Evolutionary conservation across 1,140 invertebrate genomes (phyloP), one percentile per base, ranked within the genome.

Genomic region (Orius laevigatus): DNA sequence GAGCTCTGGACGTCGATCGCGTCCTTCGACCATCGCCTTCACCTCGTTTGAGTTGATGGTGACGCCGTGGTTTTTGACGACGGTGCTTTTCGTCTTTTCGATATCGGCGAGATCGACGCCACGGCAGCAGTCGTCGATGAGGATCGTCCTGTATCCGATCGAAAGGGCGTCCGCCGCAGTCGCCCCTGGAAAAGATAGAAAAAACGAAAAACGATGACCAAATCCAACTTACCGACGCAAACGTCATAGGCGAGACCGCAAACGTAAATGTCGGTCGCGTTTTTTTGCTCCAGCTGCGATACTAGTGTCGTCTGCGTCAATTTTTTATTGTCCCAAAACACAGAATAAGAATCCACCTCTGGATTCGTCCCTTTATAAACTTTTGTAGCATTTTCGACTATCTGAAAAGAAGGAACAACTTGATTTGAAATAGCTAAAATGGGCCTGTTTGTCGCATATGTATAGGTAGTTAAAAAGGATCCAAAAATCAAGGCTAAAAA

Each of bases 261-360:
- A 10, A 95, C 79, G 62, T 89, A 96, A 49, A 97, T 83, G 63
- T 95, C 91, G 5, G 90, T 92, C 9, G 88, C 81, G 34, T 78
- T 76, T 55, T 79, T 77, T 59, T 78, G 67, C 36, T 78, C 73
- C 33, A 98, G 67, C 60, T 93, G 79, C 1, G 74, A 71, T 51
- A 78, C 76, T n/a, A 98, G 66, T 14, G 80, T 80, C 3, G 92
- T 97, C 57, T 91, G 76, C 1, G 81, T 82, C 20, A 89, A 63
- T 63, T 88, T 89, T 61, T 87, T 84, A 67, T 97, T 97, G 66
- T 98, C 93, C 82, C 84, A 94, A 69, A 98, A 98, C 11, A 93
- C 94, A 0, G 91, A 96, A 66, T 98, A 98, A 1, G 89, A 93
- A 62, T 98, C 94, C 8, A 96, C 84, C 53, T 93, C 85, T 0